These are phyloP conservation scores for Chamaedrilus cognettii DNA, from an alignment of 2,888 invertebrate genomes.

Conservation along the genomic window DNA sequence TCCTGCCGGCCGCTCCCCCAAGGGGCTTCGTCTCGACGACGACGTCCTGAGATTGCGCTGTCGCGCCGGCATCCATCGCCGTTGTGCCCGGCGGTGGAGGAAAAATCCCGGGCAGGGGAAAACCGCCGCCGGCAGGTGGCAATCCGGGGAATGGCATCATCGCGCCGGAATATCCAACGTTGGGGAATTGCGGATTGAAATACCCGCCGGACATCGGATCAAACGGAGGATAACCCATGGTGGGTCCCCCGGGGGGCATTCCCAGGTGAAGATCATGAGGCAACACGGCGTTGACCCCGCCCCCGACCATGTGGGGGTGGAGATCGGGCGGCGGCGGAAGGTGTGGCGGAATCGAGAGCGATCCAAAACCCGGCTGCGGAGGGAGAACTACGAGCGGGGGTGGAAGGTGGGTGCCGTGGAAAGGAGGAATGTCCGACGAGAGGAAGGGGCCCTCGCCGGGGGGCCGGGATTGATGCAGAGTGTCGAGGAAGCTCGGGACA, in stretches of 20 bases:
- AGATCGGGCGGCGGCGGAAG: conserved; percentile 8
- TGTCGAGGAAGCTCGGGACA: neutral
- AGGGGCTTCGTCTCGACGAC: neutral
- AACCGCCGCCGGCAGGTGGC: neutral
- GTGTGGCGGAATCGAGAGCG: neutral
- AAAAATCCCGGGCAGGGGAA: neutral
- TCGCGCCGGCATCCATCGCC: neutral
- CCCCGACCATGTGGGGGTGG: too few relatives aligned
- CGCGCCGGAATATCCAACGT: too few relatives aligned
- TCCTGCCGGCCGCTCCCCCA: neutral
- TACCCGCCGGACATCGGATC: too few relatives aligned
- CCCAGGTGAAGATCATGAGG: too few relatives aligned
- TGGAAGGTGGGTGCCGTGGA: too few relatives aligned
- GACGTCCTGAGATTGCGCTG: neutral
- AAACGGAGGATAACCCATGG: too few relatives aligned
- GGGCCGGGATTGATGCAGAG: too few relatives aligned
- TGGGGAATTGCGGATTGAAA: too few relatives aligned
- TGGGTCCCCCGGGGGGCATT: too few relatives aligned
- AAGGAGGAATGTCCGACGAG: too few relatives aligned
- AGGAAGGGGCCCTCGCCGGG: too few relatives aligned
- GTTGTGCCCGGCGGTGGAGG: neutral
- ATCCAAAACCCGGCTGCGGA: neutral
- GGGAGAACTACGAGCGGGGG: neutral
- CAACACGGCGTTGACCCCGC: too few relatives aligned
- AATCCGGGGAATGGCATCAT: neutral